Evolutionary conservation across 2,888 invertebrate species (phyloP), one percentile per base, ranked within the genome.

Genomic region (Synergus gifuensis): DNA sequence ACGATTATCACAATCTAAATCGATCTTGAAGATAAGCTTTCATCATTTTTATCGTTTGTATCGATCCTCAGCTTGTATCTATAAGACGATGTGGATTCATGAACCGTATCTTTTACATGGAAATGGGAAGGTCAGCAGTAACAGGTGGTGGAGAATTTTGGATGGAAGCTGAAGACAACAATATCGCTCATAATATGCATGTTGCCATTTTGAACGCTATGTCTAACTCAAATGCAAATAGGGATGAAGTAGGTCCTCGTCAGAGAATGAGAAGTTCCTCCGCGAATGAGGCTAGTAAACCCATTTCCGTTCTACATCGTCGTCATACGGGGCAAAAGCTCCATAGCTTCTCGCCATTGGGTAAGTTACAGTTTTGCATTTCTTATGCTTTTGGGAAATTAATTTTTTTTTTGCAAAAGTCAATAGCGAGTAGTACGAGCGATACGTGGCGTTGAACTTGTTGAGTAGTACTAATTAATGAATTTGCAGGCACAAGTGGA

Each of bases 121-220:
- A 98, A 93, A 95, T 98, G 78, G 98, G 98, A 1, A 94, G 98
- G 84, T 96, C 96, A 86, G 96, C 98, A 79, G 94, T 95, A 44
- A 96, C 98, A 0, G 98, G 98, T 8, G 96, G 97, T n/a, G 98
- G 98, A 22, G 98, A 98, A 92, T 94, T 98, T 79, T 98, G 98
- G 97, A 97, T 98, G 97, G 96, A 97, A 90, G 96, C 98, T 0
- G 98, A 98, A 88, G 98, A 98, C 92, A 94, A 95, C 84, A 95
- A 96, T 90, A 97, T 97, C 86, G 98, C 98, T 40, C 95, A 96
- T 93, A 98, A 97, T 93, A 98, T 98, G 95, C 97, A 98, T 92
- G 95, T 95, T 80, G 96, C 96, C 81, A 96, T 98, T 87, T 94
- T 96, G 88, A 96, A 95, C 88, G 95, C 96, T 42, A 96, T 96